Evolutionary conservation across 2,888 invertebrate genomes (phyloP), one percentile per base, ranked within the genome.

Genomic region (Arge pagana): DNA sequence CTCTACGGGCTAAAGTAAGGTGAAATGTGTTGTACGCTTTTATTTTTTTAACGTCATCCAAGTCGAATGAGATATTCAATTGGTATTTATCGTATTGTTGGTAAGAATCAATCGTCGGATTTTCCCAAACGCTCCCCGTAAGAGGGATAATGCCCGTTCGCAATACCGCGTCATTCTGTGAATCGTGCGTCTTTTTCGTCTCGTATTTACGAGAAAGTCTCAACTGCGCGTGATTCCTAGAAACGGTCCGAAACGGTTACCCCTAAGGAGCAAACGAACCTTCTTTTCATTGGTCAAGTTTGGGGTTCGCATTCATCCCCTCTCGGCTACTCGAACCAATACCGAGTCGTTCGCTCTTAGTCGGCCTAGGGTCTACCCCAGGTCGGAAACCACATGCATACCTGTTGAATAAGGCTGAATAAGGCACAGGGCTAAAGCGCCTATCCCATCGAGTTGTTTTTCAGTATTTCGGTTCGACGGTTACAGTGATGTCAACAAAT

Each of bases 361-460:
- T n/a, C n/a, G n/a, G n/a, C n/a, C n/a, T n/a, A n/a, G n/a, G 33
- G 28, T 31, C 45, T 13, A 35, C 31, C 45, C 45, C 45, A 45
- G 45, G 45, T 35, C 45, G 31, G 24, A 45, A 45, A 45, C 33
- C 45, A 45, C 33, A 45, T 45, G 45, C 33, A 33, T 45, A 45
- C 45, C 33, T 45, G 45, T 45, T 45, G 45, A 33, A 11, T 35
- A n/a, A n/a, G n/a, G n/a, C n/a, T n/a, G n/a, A n/a, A 45, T 21
- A 23, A 21, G 45, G 33, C 35, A 19, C 45, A 45, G 45, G 24
- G 45, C 45, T 33, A 24, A 35, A n/a, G n/a, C n/a, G n/a, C n/a
- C n/a, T n/a, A n/a, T n/a, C n/a, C n/a, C n/a, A n/a, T n/a, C n/a
- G n/a, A n/a, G n/a, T n/a, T n/a, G 45, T 31, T 45, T 45, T 21